phyloP scores from a whole-genome alignment of 2,113 vertebrate genomes.

The Epinephelus moara region DNA sequence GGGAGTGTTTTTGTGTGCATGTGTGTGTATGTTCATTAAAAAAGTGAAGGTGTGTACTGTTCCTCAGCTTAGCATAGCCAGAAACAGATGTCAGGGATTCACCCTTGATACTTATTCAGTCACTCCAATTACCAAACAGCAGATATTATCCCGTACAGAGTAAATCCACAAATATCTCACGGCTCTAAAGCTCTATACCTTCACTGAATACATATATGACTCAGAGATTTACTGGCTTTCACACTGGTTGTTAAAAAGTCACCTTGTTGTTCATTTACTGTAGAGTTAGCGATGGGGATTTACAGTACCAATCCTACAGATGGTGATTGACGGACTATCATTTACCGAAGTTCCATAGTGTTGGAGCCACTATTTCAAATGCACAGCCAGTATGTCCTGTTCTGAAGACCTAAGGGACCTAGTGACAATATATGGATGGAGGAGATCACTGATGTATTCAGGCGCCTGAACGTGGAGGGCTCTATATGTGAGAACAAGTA shows the following conservation, averaged over 20 bases:
- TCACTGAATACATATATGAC: background rate
- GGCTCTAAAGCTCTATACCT: background rate
- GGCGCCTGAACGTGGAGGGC: too few relatives aligned
- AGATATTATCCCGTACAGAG: background rate
- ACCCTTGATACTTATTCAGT: background rate
- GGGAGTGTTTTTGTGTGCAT: slow-evolving; percentile 16
- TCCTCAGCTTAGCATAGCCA: background rate
- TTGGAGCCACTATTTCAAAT: too few relatives aligned
- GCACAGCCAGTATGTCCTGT: too few relatives aligned
- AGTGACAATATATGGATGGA: too few relatives aligned
- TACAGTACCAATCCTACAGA: background rate
- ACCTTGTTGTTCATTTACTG: background rate
- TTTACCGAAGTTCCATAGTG: too few relatives aligned
- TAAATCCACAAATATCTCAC: background rate
- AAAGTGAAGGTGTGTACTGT: background rate
- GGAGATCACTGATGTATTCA: too few relatives aligned
- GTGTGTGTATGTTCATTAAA: slow-evolving; percentile 13
- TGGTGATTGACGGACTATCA: too few relatives aligned
- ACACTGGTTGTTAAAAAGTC: background rate
- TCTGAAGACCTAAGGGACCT: too few relatives aligned
- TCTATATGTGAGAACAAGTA: too few relatives aligned
- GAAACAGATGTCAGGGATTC: slow-evolving; percentile 12
- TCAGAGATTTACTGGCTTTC: background rate
- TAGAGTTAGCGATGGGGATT: background rate
- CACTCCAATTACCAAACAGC: slow-evolving; percentile 34